Conservation (phyloP, 2,888 invertebrate genomes). For the Prenolepis imparis region DNA sequence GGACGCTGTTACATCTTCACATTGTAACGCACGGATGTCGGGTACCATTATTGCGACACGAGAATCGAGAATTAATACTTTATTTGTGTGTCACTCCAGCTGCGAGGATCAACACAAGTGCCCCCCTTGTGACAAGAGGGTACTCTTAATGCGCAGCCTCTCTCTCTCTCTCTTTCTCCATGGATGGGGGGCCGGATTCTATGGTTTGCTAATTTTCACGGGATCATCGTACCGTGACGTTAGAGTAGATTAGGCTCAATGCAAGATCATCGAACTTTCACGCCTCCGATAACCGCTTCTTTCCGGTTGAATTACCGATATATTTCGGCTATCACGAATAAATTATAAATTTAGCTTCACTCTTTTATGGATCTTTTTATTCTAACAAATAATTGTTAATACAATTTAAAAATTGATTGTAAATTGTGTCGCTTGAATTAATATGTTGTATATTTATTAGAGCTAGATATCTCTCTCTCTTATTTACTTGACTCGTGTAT, state of each 20-base stretch:
- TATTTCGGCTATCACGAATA: neutral
- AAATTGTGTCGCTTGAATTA: neutral
- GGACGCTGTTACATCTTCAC: slow-evolving; percentile 38
- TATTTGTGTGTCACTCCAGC: slow-evolving; percentile 85
- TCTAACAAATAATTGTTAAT: neutral
- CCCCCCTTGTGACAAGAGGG: slow-evolving; percentile 74
- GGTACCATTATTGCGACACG: slow-evolving; percentile 71
- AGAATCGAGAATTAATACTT: slow-evolving; percentile 83
- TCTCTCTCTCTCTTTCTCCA: slow-evolving; percentile 63
- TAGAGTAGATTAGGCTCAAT: slow-evolving; percentile 81
- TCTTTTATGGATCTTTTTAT: neutral
- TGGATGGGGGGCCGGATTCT: slow-evolving; percentile 69
- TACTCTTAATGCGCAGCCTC: slow-evolving; percentile 75
- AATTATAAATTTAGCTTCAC: neutral
- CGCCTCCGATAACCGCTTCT: slow-evolving; percentile 72
- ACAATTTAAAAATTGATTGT: neutral
- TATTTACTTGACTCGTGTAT: neutral
- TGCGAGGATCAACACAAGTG: slow-evolving; percentile 85
- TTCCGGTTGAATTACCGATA: slow-evolving; percentile 23
- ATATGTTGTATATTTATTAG: neutral
- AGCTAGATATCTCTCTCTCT: neutral
- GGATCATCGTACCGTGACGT: slow-evolving; percentile 79
- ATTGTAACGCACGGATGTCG: slow-evolving; percentile 46
- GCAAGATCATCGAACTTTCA: slow-evolving; percentile 74
- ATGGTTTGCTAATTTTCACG: slow-evolving; percentile 84